Evolutionary conservation across 2,888 invertebrate species (phyloP).

Genomic region (Morpho helenor): DNA sequence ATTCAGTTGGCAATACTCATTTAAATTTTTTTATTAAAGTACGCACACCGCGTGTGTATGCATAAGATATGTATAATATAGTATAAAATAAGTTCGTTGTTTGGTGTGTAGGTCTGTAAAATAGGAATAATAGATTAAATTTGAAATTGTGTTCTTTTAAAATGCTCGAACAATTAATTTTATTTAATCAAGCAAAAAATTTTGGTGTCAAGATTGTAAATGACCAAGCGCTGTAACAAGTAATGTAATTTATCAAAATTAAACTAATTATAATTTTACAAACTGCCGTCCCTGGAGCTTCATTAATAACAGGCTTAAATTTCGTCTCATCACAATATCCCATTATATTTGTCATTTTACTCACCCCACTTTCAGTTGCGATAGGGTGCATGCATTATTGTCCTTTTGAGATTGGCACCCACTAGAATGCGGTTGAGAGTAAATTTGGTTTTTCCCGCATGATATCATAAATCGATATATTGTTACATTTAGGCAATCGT

Average conservation of each 20-base stretch:
- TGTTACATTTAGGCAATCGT: too few relatives aligned
- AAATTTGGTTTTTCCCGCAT: conserved; percentile 4
- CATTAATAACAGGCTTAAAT: conserved; percentile 21
- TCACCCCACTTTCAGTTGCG: conserved; percentile 7
- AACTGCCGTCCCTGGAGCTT: conserved; percentile 12
- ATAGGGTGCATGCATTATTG: conserved; percentile 34
- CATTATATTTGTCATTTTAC: conserved; percentile 13
- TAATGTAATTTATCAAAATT: conserved; percentile 5
- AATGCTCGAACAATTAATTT: too few relatives aligned
- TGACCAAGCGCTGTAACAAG: not conserved
- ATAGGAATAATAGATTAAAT: too few relatives aligned
- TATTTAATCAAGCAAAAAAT: too few relatives aligned
- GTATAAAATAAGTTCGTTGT: too few relatives aligned
- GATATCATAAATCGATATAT: not conserved
- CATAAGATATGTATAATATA: too few relatives aligned
- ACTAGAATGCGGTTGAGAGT: conserved; percentile 12
- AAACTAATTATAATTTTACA: conserved; percentile 10
- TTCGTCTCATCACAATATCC: conserved; percentile 15
- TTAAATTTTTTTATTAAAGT: too few relatives aligned
- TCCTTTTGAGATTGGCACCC: conserved; percentile 34
- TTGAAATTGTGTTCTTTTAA: too few relatives aligned
- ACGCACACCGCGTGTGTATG: too few relatives aligned
- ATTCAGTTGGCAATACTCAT: too few relatives aligned
- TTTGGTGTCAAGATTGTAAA: not conserved
- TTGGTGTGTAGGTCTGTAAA: too few relatives aligned